These are phyloP conservation scores for Channallabes apus DNA, from an alignment of 2,797 vertebrate species.

Conservation along the genomic window DNA sequence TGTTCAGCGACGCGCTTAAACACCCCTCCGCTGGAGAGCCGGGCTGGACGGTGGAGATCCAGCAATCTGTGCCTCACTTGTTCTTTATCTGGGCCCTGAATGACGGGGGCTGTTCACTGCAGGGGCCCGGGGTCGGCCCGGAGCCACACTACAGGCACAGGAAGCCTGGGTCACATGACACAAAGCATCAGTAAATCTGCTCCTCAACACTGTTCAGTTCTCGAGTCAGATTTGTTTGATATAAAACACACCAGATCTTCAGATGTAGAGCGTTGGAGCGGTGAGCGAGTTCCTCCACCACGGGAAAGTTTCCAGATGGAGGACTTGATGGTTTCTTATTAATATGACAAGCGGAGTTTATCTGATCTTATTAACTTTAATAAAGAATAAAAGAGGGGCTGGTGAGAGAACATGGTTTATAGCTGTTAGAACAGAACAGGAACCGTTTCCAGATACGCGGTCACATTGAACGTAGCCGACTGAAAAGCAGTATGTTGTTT, in stretches of 20 bases:
- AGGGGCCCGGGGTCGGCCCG: slow-evolving; percentile 1
- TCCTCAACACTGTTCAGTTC: background rate
- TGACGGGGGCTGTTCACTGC: slow-evolving; percentile 10
- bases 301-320: background rate
- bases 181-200: background rate
- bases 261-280: background rate
- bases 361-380: background rate
- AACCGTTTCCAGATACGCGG: background rate
- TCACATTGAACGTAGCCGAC: background rate
- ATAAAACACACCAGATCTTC: background rate
- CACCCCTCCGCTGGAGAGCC: slow-evolving; percentile 22
- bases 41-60: slow-evolving; percentile 14
- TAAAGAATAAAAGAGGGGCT: background rate
- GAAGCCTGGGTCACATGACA: slow-evolving; percentile 10
- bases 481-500: background rate
- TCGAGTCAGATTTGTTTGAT: background rate
- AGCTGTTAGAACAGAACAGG: background rate
- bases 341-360: background rate
- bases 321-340: background rate
- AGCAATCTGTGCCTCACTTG: background rate
- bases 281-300: background rate
- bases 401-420: background rate
- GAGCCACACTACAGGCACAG: background rate
- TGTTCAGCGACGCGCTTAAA: background rate
- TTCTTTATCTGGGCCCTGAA: slow-evolving; percentile 36